These are phyloP conservation scores for Glaucopsyche alexis DNA, from an alignment of 2,888 invertebrate genomes.

Conservation along the genomic window DNA sequence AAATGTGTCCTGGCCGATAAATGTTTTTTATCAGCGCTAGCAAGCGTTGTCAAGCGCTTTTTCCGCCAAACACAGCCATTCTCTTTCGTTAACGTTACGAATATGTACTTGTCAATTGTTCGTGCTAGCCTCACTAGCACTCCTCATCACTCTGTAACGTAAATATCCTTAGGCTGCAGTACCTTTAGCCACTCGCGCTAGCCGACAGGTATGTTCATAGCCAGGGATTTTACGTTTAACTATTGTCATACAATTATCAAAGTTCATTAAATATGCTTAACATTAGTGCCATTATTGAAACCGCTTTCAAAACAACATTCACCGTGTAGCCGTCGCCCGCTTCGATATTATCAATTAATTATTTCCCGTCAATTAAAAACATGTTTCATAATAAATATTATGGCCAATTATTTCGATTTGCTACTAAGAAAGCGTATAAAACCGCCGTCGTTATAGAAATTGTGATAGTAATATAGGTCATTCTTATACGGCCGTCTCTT, in stretches of 20 bases:
- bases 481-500: not conserved
- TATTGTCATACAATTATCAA: not conserved
- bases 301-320: conserved; percentile 25
- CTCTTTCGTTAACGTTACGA: no score
- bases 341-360: conserved; percentile 16
- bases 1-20: no score
- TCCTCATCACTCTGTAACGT: no score
- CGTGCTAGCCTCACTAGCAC: no score
- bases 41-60: no score
- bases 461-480: not conserved
- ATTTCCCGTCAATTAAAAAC: conserved; percentile 9
- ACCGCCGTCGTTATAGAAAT: not conserved
- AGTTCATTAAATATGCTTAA: not conserved
- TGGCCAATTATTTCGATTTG: conserved; percentile 2
- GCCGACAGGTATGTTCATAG: no score
- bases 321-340: conserved; percentile 1
- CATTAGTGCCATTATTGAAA: conserved; percentile 8
- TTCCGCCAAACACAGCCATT: no score
- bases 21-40: no score
- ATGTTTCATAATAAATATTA: conserved; percentile 13
- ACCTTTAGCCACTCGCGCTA: no score
- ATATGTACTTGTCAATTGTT: no score
- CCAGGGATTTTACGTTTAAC: not conserved
- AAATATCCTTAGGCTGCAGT: no score
- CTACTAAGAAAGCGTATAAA: not conserved